A percentile compares a stretch with the other conserved stretches of the same genome.
Evolutionary conservation across 2,113 vertebrate genomes (phyloP).

Genomic region (Kryptolebias marmoratus): DNA sequence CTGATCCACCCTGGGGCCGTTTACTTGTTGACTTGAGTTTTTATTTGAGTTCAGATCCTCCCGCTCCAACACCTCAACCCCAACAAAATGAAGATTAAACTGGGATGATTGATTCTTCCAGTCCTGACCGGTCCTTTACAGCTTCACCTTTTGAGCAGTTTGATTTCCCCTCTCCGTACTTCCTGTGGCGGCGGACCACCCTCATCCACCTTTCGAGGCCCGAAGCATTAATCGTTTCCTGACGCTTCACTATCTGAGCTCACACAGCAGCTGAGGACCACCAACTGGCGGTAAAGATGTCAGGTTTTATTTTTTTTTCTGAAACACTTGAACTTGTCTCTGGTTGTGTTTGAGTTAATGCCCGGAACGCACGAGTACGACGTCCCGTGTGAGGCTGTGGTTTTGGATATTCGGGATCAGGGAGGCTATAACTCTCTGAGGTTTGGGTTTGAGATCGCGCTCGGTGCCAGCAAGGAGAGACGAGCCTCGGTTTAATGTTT

Average conservation of each 20-base stretch:
- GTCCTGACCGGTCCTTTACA: no score
- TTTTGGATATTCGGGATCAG: neutral
- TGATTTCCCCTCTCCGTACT: neutral
- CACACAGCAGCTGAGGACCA: slow-evolving; percentile 34
- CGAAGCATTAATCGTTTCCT: slow-evolving; percentile 15
- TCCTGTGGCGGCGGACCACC: neutral
- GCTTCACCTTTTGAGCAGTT: no score
- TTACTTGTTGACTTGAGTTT: no score
- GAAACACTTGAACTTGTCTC: neutral
- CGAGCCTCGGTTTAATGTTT: slow-evolving; percentile 23
- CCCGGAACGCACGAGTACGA: neutral
- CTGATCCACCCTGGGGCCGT: no score
- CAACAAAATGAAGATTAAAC: no score
- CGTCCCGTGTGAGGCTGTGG: neutral
- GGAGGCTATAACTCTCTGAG: slow-evolving; percentile 25
- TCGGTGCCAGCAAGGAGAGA: neutral
- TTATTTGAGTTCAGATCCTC: no score
- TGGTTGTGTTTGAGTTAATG: neutral
- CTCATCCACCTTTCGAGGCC: neutral
- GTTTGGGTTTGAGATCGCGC: slow-evolving; percentile 1
- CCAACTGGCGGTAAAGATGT: neutral
- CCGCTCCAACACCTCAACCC: no score
- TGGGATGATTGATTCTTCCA: no score
- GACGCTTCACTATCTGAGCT: slow-evolving; percentile 12
- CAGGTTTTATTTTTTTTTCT: neutral